These are phyloP conservation scores for Pseudomyrmex flavicornis DNA, from an alignment of 1,140 invertebrate species.

Conservation along the genomic window DNA sequence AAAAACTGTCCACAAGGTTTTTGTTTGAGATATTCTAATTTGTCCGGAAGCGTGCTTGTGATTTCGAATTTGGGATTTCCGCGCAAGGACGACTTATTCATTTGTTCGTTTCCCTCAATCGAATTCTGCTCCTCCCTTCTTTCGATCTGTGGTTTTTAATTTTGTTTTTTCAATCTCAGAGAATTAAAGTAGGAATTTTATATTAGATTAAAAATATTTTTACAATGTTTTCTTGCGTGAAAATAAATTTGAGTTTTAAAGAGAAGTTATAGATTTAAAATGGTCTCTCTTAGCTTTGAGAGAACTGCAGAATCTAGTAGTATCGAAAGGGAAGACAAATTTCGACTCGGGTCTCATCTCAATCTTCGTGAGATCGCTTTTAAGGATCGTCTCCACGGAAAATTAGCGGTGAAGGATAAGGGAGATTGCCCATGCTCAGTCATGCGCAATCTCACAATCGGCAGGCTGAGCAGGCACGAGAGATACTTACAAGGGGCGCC, in stretches of 20 bases:
- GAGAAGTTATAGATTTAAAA: no score
- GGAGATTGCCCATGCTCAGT: slow-evolving; percentile 32
- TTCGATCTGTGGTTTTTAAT: not conserved
- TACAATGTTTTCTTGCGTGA: no score
- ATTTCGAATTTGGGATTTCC: not conserved
- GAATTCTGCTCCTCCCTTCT: not conserved
- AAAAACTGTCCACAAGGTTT: not conserved
- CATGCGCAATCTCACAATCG: slow-evolving; percentile 49
- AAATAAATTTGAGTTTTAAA: no score
- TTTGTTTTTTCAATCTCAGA: no score
- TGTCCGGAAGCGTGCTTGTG: not conserved
- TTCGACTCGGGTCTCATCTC: no score
- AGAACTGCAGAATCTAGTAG: no score
- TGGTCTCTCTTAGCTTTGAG: no score
- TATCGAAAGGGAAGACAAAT: not conserved
- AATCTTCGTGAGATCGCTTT: not conserved
- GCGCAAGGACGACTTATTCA: slow-evolving; percentile 12
- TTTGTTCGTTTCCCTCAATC: not conserved
- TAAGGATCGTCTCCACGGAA: slow-evolving; percentile 21
- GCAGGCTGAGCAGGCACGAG: not conserved
- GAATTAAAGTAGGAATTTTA: no score
- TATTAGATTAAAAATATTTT: no score
- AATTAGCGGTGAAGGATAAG: slow-evolving; percentile 34
- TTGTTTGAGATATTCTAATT: not conserved
- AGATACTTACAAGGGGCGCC: slow-evolving; percentile 86